Conservation (phyloP, 1,140 invertebrate species). For the Drosophila navojoa region DNA sequence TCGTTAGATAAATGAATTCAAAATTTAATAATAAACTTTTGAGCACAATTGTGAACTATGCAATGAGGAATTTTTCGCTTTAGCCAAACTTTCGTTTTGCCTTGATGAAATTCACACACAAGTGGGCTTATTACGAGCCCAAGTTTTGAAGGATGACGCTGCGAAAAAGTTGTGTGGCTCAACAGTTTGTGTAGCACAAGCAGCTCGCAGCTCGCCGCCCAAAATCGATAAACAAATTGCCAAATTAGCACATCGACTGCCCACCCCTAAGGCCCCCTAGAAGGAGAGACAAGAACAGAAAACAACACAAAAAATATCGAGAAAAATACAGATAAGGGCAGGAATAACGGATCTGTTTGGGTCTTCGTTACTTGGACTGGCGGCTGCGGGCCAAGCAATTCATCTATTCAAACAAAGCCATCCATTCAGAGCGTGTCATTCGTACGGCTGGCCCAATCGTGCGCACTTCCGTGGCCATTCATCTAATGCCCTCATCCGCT, state of each 20-base stretch:
- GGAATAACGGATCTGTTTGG: conserved; percentile 46
- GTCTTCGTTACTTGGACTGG: not conserved
- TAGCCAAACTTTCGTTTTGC: conserved; percentile 10
- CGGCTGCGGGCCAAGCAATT: conserved; percentile 65
- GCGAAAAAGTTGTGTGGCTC: conserved; percentile 33
- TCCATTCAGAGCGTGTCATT: conserved; percentile 76
- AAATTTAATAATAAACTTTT: not conserved
- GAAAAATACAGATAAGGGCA: not conserved
- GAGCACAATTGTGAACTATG: not conserved
- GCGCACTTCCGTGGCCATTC: conserved; percentile 72
- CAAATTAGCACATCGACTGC: conserved; percentile 70
- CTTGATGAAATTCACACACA: conserved; percentile 7
- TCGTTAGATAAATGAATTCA: not conserved
- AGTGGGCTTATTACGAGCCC: conserved; percentile 33
- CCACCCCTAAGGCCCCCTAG: conserved; percentile 28
- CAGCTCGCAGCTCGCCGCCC: conserved; percentile 55
- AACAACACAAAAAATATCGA: conserved; percentile 18
- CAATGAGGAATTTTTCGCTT: not conserved
- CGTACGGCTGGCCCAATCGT: conserved; percentile 72
- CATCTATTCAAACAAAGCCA: conserved; percentile 81
- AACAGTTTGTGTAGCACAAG: conserved; percentile 39
- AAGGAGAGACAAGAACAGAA: conserved; percentile 15
- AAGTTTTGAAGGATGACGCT: conserved; percentile 51
- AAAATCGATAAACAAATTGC: conserved; percentile 82
- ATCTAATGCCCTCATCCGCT: conserved; percentile 53